phyloP scores from a whole-genome alignment of 23 tunicate species.

The Trididemnum miniatum region DNA sequence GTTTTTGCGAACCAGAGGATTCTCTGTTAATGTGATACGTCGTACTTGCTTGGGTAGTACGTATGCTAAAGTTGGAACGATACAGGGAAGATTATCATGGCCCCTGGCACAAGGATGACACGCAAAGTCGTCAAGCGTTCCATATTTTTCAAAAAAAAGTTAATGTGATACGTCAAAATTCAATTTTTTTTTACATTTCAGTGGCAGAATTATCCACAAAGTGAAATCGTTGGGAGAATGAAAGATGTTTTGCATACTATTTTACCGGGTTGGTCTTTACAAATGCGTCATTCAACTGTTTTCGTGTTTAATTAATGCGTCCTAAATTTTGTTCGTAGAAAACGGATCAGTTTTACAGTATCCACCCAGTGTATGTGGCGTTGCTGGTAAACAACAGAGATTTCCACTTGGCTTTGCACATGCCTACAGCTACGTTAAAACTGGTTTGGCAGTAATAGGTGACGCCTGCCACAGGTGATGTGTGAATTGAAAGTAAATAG shows the following conservation, averaged over 20 bases:
- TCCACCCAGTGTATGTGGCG: conserved; percentile 54
- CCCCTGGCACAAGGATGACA: too few relatives aligned
- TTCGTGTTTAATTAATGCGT: too few relatives aligned
- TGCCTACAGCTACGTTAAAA: conserved; percentile 58
- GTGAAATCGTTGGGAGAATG: conserved; percentile 11
- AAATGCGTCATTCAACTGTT: neutral
- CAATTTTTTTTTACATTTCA: neutral
- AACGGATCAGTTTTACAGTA: conserved; percentile 48
- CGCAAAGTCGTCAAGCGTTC: too few relatives aligned
- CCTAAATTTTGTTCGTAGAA: too few relatives aligned
- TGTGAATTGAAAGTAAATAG: too few relatives aligned
- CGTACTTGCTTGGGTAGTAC: too few relatives aligned
- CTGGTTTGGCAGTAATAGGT: conserved; percentile 82
- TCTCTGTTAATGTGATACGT: too few relatives aligned
- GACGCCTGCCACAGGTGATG: conserved; percentile 82
- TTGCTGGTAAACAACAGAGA: conserved; percentile 18
- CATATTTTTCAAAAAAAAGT: too few relatives aligned
- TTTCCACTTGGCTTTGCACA: conserved; percentile 80
- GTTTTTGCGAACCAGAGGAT: too few relatives aligned
- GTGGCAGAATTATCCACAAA: conserved; percentile 53
- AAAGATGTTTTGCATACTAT: conserved; percentile 12
- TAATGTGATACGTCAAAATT: too few relatives aligned
- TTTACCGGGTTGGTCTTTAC: neutral
- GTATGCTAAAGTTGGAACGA: too few relatives aligned
- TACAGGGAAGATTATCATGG: too few relatives aligned